Evolutionary conservation across 2,888 invertebrate genomes (phyloP).

Genomic region (Buathra laborator): DNA sequence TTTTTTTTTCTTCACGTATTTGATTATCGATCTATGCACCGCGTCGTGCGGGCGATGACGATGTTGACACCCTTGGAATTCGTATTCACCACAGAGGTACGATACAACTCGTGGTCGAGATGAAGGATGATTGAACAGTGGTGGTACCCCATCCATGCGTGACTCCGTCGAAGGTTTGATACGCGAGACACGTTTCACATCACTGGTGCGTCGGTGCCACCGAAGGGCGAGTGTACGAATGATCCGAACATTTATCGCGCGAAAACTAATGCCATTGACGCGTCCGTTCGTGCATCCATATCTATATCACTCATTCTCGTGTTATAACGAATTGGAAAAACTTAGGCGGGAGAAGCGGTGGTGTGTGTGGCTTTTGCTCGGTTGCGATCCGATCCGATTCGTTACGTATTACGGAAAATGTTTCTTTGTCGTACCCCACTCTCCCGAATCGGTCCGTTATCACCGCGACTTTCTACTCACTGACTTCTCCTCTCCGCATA

Average conservation of each 20-base stretch:
- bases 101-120: conserved; percentile 28
- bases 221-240: conserved; percentile 66
- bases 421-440: conserved; percentile 50
- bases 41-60: background rate
- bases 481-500: conserved; percentile 26
- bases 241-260: conserved; percentile 64
- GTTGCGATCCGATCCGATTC: conserved; percentile 22
- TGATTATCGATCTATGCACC: background rate
- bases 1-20: conserved; percentile 9
- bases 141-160: conserved; percentile 47
- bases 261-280: conserved; percentile 63
- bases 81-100: conserved; percentile 30
- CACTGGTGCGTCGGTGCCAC: conserved; percentile 61
- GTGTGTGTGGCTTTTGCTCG: background rate
- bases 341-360: background rate
- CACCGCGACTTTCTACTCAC: conserved; percentile 65
- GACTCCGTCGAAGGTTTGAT: conserved; percentile 39
- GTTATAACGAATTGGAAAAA: background rate
- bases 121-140: conserved; percentile 18
- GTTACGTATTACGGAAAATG: conserved; percentile 47
- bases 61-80: conserved; percentile 14
- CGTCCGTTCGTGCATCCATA: conserved; percentile 63
- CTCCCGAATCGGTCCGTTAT: conserved; percentile 51
- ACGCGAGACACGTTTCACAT: conserved; percentile 66
- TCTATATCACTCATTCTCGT: conserved; percentile 20